Conservation (phyloP, 2,888 invertebrate genomes). For the Brassicogethes aeneus region DNA sequence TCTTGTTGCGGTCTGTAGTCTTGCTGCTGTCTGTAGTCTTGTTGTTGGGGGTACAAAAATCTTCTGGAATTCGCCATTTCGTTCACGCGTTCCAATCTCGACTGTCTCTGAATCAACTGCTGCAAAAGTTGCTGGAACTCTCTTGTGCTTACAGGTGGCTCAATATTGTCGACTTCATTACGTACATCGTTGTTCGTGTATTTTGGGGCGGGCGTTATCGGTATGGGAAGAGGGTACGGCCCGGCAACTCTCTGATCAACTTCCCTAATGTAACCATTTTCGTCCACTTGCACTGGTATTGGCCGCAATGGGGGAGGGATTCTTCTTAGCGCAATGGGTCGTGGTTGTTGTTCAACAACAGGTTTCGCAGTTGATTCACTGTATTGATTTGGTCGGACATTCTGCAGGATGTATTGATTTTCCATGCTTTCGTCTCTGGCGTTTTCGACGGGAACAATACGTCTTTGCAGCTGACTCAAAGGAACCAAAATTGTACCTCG, state of each 20-base stretch:
- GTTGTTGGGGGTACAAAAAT: slow-evolving; percentile 18
- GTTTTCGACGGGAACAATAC: slow-evolving; percentile 25
- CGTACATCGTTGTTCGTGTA: slow-evolving; percentile 17
- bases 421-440: slow-evolving; percentile 19
- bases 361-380: slow-evolving; percentile 29
- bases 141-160: slow-evolving; percentile 60
- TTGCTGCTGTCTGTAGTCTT: slow-evolving; percentile 5
- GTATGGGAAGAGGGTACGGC: slow-evolving; percentile 26
- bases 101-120: slow-evolving; percentile 56
- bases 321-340: slow-evolving; percentile 23
- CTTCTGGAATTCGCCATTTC: slow-evolving; percentile 37
- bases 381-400: slow-evolving; percentile 18
- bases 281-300: slow-evolving; percentile 36
- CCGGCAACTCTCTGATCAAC: slow-evolving; percentile 24
- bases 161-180: slow-evolving; percentile 50
- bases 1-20: slow-evolving; percentile 12
- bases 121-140: slow-evolving; percentile 61
- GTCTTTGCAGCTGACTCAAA: slow-evolving; percentile 29
- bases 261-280: slow-evolving; percentile 34
- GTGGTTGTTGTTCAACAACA: slow-evolving; percentile 34
- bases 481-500: slow-evolving; percentile 35
- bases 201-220: slow-evolving; percentile 20
- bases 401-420: slow-evolving; percentile 14
- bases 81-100: slow-evolving; percentile 48
- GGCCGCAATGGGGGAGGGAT: slow-evolving; percentile 27